Evolutionary conservation across 2,113 vertebrate genomes (phyloP), one percentile per base, ranked within the genome.

Genomic region (Aythya baeri): DNA sequence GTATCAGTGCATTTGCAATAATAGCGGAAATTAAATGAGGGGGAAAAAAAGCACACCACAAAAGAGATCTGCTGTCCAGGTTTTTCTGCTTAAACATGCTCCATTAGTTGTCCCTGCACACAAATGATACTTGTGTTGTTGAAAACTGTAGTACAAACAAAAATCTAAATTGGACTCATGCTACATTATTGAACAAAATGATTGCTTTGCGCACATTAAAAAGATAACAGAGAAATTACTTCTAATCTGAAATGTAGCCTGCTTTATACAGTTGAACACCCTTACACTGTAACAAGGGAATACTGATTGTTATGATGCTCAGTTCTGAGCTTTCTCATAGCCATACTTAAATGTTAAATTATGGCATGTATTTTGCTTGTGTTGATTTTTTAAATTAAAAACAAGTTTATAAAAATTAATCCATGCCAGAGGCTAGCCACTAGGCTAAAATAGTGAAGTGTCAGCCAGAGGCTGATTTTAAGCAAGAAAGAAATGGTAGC

Each of bases 351-450:
- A 26, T 16, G 13, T 2, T 43, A 5, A 70, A 83, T 72, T 79
- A 62, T 20, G 50, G 13, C 25, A 67, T 61, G 32, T 36, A 46
- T 57, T 80, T n/a, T 55, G 36, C 17, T 83, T 41, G 13, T 36
- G 22, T 73, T 58, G 32, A 62, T 80, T 95, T 91, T 83, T 70
- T 44, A 91, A 82, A 82, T 9, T 9, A 77, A 88, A 88, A 93
- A 23, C 6, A 62, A 63, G 7, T 13, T 91, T 44, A 68, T 41
- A 89, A 73, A 78, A 63, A 83, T 68, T 82, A 91, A 76, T 52
- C 38, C 15, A 61, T 4, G 6, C 63, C 44, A 89, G 54, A 91
- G 38, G 67, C 54, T 43, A 86, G 6, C 54, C 31, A 36, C 6
- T 31, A 49, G 18, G 65, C 36, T 67, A 68, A 89, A 91, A 7